Evolutionary conservation across 2,888 invertebrate genomes (phyloP).

Genomic region (Ophion costatus): DNA sequence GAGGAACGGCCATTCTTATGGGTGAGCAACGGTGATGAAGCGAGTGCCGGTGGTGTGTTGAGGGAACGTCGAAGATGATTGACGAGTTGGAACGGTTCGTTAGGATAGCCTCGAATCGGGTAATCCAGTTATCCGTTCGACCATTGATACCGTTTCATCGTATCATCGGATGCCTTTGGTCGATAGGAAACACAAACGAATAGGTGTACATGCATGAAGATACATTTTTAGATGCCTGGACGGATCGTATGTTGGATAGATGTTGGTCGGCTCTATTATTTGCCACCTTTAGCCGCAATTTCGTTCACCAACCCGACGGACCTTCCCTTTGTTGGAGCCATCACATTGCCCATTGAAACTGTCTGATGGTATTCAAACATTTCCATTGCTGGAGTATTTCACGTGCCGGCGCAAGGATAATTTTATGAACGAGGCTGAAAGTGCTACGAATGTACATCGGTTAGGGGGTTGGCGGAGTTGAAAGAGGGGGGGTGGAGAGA

Average conservation of each 20-base stretch:
- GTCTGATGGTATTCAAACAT: constrained; percentile 4
- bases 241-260: too few species aligned
- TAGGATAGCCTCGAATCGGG: constrained; percentile 72
- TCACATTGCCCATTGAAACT: constrained; percentile 27
- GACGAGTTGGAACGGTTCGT: constrained; percentile 22
- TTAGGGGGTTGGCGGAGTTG: background rate
- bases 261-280: constrained; percentile 45
- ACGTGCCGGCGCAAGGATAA: background rate
- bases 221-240: background rate
- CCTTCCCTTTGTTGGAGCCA: constrained; percentile 34
- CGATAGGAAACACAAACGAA: background rate
- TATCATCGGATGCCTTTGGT: background rate
- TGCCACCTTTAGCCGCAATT: constrained; percentile 47
- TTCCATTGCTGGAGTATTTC: background rate
- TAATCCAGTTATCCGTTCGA: constrained; percentile 70
- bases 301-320: constrained; percentile 37
- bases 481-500: background rate
- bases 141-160: constrained; percentile 48
- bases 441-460: background rate
- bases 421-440: constrained; percentile 5
- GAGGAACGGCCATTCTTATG: constrained; percentile 28
- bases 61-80: constrained; percentile 14
- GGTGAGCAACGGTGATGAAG: background rate
- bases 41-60: background rate
- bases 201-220: constrained; percentile 2